phyloP scores from a whole-genome alignment of 2,888 invertebrate genomes.

The Agrilus mali region DNA sequence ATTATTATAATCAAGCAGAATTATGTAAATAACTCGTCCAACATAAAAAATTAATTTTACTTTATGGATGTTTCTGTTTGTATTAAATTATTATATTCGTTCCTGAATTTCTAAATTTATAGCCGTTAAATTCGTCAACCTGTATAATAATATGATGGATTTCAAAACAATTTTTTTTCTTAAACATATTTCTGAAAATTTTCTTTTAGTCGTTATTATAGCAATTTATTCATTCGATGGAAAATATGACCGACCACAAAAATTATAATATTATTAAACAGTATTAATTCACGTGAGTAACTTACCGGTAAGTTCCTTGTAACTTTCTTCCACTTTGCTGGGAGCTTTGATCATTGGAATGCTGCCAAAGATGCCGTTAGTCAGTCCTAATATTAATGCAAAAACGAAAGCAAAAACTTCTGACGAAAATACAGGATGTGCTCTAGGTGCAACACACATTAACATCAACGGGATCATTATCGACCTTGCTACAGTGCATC shows the following conservation, averaged over 20 bases:
- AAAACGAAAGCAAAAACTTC: conserved; percentile 56
- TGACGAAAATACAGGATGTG: conserved; percentile 56
- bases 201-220: no score
- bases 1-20: no score
- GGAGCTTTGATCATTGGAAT: conserved; percentile 90
- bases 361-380: conserved; percentile 81
- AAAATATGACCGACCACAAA: no score
- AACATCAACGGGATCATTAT: conserved; percentile 70
- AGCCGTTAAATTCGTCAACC: no score
- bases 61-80: no score
- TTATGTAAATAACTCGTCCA: no score
- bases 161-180: neutral
- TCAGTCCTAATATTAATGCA: conserved; percentile 60
- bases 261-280: neutral
- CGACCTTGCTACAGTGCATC: conserved; percentile 50
- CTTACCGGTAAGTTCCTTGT: conserved; percentile 74
- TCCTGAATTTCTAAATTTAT: no score
- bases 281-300: neutral
- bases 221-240: no score
- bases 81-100: no score
- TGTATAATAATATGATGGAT: neutral
- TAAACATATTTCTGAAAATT: no score
- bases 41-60: no score
- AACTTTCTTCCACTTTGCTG: conserved; percentile 70
- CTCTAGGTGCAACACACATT: conserved; percentile 68